Conservation (phyloP, 2,113 vertebrate genomes). For the Tautogolabrus adspersus region DNA sequence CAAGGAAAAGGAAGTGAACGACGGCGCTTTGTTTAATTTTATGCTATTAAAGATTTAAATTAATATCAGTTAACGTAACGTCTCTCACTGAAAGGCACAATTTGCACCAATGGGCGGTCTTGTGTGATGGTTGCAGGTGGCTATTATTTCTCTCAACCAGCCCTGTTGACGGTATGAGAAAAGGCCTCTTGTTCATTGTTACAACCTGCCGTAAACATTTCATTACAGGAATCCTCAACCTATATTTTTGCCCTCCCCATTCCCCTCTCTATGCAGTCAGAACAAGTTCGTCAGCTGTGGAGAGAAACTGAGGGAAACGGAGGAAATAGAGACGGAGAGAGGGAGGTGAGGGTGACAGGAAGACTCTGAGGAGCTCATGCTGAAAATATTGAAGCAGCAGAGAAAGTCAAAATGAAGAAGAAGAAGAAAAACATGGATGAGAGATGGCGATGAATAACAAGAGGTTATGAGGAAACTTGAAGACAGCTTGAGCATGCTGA, state of each 20-base stretch:
- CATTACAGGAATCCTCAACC: conserved; percentile 64
- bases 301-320: conserved; percentile 19
- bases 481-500: conserved; percentile 10
- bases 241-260: conserved; percentile 55
- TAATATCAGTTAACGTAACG: background rate
- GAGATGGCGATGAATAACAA: conserved; percentile 15
- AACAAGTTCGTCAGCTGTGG: conserved; percentile 29
- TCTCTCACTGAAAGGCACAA: conserved; percentile 7
- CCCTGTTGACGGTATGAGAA: conserved; percentile 53
- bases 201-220: conserved; percentile 66
- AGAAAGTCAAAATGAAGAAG: conserved; percentile 46
- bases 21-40: background rate
- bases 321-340: conserved; percentile 33
- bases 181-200: conserved; percentile 54
- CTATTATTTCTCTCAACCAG: conserved; percentile 50
- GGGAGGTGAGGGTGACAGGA: conserved; percentile 37
- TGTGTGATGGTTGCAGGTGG: conserved; percentile 40
- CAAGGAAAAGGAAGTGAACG: conserved; percentile 3
- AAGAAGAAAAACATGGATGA: conserved; percentile 8
- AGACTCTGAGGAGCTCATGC: conserved; percentile 51
- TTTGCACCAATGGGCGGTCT: conserved; percentile 16
- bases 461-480: background rate
- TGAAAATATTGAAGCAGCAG: conserved; percentile 55
- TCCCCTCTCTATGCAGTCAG: conserved; percentile 29
- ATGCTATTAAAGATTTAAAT: background rate